Evolutionary conservation across 2,113 vertebrate species (phyloP).

Genomic region (Grallaria varia): DNA sequence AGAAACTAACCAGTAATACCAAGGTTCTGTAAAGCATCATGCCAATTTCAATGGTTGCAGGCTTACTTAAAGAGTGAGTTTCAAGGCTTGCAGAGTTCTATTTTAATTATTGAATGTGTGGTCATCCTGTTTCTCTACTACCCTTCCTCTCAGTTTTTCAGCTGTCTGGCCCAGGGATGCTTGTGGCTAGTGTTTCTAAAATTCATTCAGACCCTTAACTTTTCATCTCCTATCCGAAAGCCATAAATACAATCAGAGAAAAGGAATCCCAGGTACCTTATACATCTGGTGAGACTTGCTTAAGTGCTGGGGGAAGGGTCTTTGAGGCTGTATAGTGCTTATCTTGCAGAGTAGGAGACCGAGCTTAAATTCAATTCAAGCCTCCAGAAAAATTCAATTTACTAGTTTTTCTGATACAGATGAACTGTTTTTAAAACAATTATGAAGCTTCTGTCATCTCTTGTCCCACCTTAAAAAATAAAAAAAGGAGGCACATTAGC

Average conservation of each 20-base stretch:
- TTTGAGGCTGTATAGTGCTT: not conserved
- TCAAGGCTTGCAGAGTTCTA: not conserved
- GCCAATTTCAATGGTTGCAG: not conserved
- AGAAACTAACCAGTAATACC: not conserved
- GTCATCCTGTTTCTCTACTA: not conserved
- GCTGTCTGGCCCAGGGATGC: not conserved
- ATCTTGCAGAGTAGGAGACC: not conserved
- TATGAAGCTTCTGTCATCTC: not conserved
- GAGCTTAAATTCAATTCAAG: not conserved
- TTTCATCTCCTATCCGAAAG: not conserved
- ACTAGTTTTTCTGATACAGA: not conserved
- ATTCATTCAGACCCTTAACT: not conserved
- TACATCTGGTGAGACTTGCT: not conserved
- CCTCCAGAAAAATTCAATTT: not conserved
- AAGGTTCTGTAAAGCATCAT: not conserved
- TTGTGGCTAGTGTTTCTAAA: not conserved
- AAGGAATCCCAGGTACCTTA: not conserved
- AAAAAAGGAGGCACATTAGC: accelerated
- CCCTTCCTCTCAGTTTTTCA: not conserved
- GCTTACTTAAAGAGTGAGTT: not conserved
- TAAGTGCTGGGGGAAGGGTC: not conserved
- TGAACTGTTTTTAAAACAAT: not conserved
- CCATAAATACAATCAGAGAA: not conserved
- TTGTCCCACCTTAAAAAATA: not conserved
- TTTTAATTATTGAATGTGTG: not conserved